Base-by-base conservation (phyloP, 2,797 vertebrate species). In the Tapirus indicus region DNA sequence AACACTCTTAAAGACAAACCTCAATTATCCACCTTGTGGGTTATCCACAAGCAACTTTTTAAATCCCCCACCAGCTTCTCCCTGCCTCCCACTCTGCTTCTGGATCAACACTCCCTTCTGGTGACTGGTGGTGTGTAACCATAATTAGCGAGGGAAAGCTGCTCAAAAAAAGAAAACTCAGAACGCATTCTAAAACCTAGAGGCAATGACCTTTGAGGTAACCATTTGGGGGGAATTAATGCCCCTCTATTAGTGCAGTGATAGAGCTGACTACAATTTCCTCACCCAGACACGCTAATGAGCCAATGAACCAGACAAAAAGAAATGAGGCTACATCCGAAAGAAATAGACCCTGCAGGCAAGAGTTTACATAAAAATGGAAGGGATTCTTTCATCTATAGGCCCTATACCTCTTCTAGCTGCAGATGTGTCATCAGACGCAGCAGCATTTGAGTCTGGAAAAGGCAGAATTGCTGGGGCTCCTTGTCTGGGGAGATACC, bases 91-190 rank as follows among this genome's bases (percentile, higher is more conserved):
- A 44, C 91, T 47, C 88, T 77, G 80, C 88, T 90, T 47, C 86
- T 80, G 84, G 80, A 27, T 64, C 56, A 49, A 11, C 54, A 25
- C 78, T 88, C 72, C 49, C 90, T 82, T 66, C 96, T 29, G 78
- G 84, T 88, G 21, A 93, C 77, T 98, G 78, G 25, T 25, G 58
- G 58, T 78, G 90, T 62, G 88, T 47, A 88, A 27, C 95, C 91
- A 47, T 80, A 95, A 91, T 96, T 96, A 88, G 92, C 69, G 92
- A 97, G 95, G 90, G 66, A 87, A 60, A 93, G 75, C 94, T 60
- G 54, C 94, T 83, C 69, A 17, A 8, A 83, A 60, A 95, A 77
- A 44, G 79, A 64, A 56, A 72, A 56, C 58, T 56, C 38, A 27
- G 14, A 25, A 47, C 32, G 41, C 11, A 29, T 32, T 80, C 49